Evolutionary conservation across 2,888 invertebrate genomes (phyloP).

Genomic region (Keiferia lycopersicella): DNA sequence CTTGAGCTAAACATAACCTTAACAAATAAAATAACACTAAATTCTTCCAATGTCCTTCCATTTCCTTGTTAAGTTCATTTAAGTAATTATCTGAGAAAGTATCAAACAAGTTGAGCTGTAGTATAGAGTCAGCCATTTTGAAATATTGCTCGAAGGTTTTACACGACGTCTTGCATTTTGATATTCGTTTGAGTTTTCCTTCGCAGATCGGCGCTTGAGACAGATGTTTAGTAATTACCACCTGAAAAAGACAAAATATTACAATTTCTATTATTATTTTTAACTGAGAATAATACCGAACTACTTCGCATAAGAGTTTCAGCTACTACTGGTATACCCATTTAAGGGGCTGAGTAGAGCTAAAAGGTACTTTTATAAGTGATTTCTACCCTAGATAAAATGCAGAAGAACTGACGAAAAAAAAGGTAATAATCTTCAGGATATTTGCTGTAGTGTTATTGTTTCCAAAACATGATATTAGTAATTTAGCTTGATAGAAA

Average conservation of each 20-base stretch:
- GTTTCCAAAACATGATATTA: too few species aligned
- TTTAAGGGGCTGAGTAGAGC: too few species aligned
- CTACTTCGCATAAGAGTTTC: too few species aligned
- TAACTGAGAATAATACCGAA: too few species aligned
- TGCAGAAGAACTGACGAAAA: too few species aligned
- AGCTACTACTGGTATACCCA: too few species aligned
- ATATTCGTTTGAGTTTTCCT: conserved; percentile 82
- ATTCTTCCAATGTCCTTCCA: conserved; percentile 73
- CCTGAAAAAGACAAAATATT: conserved; percentile 50
- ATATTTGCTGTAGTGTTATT: too few species aligned
- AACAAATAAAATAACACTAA: conserved; percentile 89
- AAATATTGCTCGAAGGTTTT: conserved; percentile 86
- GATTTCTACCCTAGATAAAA: too few species aligned
- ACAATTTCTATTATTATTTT: background rate
- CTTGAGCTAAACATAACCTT: conserved; percentile 88
- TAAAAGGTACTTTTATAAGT: too few species aligned
- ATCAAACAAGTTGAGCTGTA: conserved; percentile 77
- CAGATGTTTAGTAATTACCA: conserved; percentile 57
- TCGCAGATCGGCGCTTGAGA: conserved; percentile 53
- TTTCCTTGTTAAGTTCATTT: conserved; percentile 43
- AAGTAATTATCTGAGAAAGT: conserved; percentile 54
- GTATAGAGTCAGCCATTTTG: conserved; percentile 83
- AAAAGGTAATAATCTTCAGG: too few species aligned
- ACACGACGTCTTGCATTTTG: conserved; percentile 67
- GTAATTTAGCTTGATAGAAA: too few species aligned